phyloP scores from a whole-genome alignment of 2,113 vertebrate species.

The Xenopus borealis region DNA sequence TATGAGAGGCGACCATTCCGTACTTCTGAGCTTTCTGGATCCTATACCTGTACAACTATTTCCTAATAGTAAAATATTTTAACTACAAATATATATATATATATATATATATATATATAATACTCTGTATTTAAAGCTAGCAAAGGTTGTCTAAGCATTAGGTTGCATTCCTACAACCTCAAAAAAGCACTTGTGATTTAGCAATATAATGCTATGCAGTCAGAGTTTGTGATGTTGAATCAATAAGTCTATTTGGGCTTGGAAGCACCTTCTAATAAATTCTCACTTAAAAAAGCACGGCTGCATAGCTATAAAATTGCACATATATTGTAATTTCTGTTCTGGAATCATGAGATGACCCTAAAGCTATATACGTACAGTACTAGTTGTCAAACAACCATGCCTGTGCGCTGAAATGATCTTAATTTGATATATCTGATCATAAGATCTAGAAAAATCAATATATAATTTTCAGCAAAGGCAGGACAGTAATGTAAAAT shows the following conservation, averaged over 20 bases:
- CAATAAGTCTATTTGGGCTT: slow-evolving; percentile 12
- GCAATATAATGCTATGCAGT: background rate
- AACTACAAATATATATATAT: no score
- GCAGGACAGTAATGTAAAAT: slow-evolving; percentile 31
- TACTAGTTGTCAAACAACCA: slow-evolving; percentile 37
- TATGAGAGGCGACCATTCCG: no score
- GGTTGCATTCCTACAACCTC: background rate
- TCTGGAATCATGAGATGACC: slow-evolving; percentile 28
- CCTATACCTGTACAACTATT: background rate
- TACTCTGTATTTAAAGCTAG: no score
- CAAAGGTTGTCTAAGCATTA: background rate
- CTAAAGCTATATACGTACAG: slow-evolving; percentile 37
- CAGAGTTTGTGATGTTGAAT: background rate
- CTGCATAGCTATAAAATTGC: background rate
- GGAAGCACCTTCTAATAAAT: background rate
- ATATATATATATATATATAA: no score
- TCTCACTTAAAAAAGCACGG: background rate
- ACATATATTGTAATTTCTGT: slow-evolving; percentile 15
- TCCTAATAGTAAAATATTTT: no score
- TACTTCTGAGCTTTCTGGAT: no score
- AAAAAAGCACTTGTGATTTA: background rate
- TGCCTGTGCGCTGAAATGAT: slow-evolving; percentile 28
- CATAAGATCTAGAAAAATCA: slow-evolving; percentile 33
- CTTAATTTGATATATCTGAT: slow-evolving; percentile 45
- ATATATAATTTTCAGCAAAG: slow-evolving; percentile 41